These are phyloP conservation scores for Philhelius pedissequus DNA, from an alignment of 2,888 invertebrate genomes.

Conservation along the genomic window DNA sequence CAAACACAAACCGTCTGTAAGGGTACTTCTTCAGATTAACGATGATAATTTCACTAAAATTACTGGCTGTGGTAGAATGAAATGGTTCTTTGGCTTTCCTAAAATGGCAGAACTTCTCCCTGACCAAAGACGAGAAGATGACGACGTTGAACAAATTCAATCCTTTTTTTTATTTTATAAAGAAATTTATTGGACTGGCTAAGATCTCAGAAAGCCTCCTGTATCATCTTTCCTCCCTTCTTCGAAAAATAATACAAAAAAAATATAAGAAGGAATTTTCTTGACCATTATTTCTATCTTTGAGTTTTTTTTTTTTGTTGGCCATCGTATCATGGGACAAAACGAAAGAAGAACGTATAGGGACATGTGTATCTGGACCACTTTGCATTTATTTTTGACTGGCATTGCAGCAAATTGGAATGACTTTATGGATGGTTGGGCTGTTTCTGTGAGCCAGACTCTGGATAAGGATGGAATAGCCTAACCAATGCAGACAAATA, in stretches of 20 bases:
- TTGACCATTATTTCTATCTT: conserved; percentile 24
- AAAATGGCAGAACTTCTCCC: neutral
- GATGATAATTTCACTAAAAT: conserved; percentile 23
- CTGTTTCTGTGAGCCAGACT: neutral
- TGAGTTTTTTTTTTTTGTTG: neutral
- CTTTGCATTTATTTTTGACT: conserved; percentile 49
- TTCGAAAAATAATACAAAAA: no score
- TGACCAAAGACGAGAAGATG: neutral
- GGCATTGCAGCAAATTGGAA: conserved; percentile 46
- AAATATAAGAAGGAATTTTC: neutral
- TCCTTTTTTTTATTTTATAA: neutral
- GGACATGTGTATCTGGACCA: conserved; percentile 3
- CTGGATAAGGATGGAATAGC: neutral
- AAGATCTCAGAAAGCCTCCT: conserved; percentile 6
- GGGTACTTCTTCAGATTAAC: conserved; percentile 26
- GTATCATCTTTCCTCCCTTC: neutral
- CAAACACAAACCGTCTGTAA: neutral
- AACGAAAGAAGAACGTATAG: neutral
- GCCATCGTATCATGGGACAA: neutral
- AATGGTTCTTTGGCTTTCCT: neutral
- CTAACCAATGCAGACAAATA: conserved; percentile 12
- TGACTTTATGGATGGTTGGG: neutral
- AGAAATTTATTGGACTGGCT: conserved; percentile 23
- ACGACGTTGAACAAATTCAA: conserved; percentile 15
- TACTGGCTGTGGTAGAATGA: neutral